Evolutionary conservation across 2,888 invertebrate species (phyloP), one percentile per base, ranked within the genome.

Genomic region (Coleophora flavipennella): DNA sequence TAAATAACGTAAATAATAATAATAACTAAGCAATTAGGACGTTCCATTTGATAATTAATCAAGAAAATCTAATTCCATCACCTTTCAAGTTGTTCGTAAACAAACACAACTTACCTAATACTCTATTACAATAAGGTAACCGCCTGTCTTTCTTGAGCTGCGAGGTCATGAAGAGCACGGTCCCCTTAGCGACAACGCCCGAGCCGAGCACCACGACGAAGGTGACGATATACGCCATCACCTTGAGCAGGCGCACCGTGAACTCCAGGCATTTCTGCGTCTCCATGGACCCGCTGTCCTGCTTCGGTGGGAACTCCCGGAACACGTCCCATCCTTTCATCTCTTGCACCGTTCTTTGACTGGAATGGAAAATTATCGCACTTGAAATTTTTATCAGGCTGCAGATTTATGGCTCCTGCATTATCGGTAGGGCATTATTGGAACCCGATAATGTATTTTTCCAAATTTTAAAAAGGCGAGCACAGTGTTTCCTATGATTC

Each of bases 241-340:
- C 88, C 86, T 95, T 95, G 55, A 94, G 87, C 58, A 94, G 83
- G 73, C 93, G 93, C 38, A 95, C 92, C 27, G 94, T 93, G 63
- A 93, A 86, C 57, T 95, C 94, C 67, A 95, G 86, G 73, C 94
- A 95, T 72, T 90, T 90, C 77, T 95, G 94, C 67, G 91, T 93
- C 55, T 93, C 94, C 89, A 93, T 93, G 38, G 95, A 95, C 49
- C 94, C 94, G 53, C 92, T 92, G 79, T 94, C 94, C 78, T 91
- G 90, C 77, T 95, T 94, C 56, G 91, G 91, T 8, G 97, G 96
- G 54, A 96, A 92, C 75, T 95, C 92, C 65, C 96, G 87, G 86
- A 97, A 97, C 43, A 97, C 96, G 88, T 97, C 97, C 97, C 97
- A 97, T 90, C 92, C 93, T 91, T 95, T 95, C 57, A 93, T 93